Base-by-base conservation (phyloP, 2,888 invertebrate genomes). In the Lissocephala sabroskyi region DNA sequence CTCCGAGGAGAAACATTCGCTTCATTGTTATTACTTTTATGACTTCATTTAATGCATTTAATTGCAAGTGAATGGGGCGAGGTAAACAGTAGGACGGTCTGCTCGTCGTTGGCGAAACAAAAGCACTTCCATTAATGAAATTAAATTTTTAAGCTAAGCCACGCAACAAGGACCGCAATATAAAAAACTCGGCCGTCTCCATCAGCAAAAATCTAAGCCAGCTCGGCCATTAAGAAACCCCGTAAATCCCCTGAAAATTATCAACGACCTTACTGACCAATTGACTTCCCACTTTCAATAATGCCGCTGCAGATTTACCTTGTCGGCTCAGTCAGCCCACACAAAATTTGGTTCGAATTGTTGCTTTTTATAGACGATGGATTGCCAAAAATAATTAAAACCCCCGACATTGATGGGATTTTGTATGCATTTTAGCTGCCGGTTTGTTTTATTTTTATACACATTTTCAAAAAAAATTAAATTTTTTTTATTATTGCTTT, bases 61-160 rank as follows among this genome's bases (percentile, higher is more conserved):
- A 68, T 77, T 55, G 64, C 60, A 46, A 49, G 49, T 57, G 13
- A 33, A 33, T n/a, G 2, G 33, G 33, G 13, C 11, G n/a, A 13
- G 5, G 11, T 2, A 33, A 33, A 33, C 35, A n/a, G n/a, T n/a
- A n/a, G n/a, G n/a, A n/a, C n/a, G n/a, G n/a, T n/a, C n/a, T n/a
- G n/a, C n/a, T n/a, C n/a, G n/a, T n/a, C n/a, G 23, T 5, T 23
- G 7, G 4, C 13, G 35, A 35, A 39, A 13, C 3, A n/a, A 19
- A 16, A 23, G 39, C 52, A 16, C 45, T 49, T 70, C 74, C 68
- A 68, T 68, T 68, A 77, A 56, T 57, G 35, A 77, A 68, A 68
- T 68, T 68, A 74, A 65, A 74, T 56, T 49, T 46, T 52, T 53
- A 51, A 52, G 47, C 45, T 36, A 23, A 23, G 7, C 23, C 23